Evolutionary conservation across 2,888 invertebrate species (phyloP).

Genomic region (Exocentrus adspersus): DNA sequence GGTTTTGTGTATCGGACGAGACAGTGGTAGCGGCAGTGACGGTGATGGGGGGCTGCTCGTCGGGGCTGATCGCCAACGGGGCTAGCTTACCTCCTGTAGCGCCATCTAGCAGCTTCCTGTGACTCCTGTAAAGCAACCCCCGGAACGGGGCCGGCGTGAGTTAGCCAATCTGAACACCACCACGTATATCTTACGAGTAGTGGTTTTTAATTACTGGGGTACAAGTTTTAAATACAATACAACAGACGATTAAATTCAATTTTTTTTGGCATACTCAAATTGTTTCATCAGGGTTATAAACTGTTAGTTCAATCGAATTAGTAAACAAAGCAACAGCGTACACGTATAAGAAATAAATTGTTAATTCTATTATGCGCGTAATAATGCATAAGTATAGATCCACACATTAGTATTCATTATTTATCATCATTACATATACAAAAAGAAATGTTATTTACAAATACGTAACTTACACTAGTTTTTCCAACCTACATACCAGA

Average conservation of each 20-base stretch:
- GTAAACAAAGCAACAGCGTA: too few relatives aligned
- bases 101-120: slow-evolving; percentile 63
- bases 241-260: neutral
- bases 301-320: neutral
- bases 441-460: too few relatives aligned
- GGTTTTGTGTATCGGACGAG: slow-evolving; percentile 49
- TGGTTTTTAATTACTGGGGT: neutral
- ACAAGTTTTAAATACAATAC: neutral
- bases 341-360: too few relatives aligned
- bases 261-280: too few relatives aligned
- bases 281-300: too few relatives aligned
- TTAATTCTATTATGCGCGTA: too few relatives aligned
- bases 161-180: neutral
- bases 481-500: slow-evolving; percentile 39
- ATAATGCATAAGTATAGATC: too few relatives aligned
- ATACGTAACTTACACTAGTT: too few relatives aligned
- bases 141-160: slow-evolving; percentile 8
- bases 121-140: slow-evolving; percentile 64
- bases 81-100: slow-evolving; percentile 67
- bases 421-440: too few relatives aligned
- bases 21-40: slow-evolving; percentile 42
- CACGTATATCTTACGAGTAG: too few relatives aligned
- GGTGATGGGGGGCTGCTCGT: slow-evolving; percentile 57
- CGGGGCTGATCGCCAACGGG: slow-evolving; percentile 67
- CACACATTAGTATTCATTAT: too few relatives aligned